These are phyloP conservation scores for Entomobrya multifasciata DNA, from an alignment of 2,888 invertebrate species.

Conservation along the genomic window DNA sequence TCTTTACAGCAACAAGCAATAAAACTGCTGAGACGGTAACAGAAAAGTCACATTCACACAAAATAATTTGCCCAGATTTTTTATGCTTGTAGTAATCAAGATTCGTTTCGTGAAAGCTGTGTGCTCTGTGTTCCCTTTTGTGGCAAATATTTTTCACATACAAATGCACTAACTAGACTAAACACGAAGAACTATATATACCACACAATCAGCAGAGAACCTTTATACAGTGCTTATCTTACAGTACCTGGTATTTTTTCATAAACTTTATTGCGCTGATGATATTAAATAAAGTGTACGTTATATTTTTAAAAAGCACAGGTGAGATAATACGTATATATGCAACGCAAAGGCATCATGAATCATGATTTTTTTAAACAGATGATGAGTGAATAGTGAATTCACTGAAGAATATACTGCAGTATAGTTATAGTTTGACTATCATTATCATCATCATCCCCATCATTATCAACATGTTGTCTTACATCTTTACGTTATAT, in stretches of 20 bases:
- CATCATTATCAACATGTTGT: constrained; percentile 22
- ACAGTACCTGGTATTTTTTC: background rate
- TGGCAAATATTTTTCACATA: constrained; percentile 29
- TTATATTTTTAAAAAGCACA: constrained; percentile 30
- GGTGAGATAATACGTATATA: constrained; percentile 47
- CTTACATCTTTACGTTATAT: background rate
- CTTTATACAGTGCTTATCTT: background rate
- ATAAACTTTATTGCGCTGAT: background rate
- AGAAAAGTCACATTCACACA: background rate
- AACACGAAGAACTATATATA: background rate
- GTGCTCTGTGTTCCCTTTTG: too few relatives aligned
- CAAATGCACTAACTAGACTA: background rate
- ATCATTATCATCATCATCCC: background rate
- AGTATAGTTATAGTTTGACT: background rate
- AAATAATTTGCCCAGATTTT: constrained; percentile 34
- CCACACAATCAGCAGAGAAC: too few relatives aligned
- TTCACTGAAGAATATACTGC: background rate
- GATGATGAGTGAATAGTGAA: constrained; percentile 32
- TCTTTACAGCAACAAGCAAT: constrained; percentile 37
- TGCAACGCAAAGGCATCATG: constrained; percentile 26
- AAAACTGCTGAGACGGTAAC: constrained; percentile 29
- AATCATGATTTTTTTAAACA: constrained; percentile 31
- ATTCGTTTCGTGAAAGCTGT: constrained; percentile 37
- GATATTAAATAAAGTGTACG: constrained; percentile 13
- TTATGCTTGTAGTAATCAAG: background rate